Evolutionary conservation across 2,888 invertebrate genomes (phyloP).

Genomic region (Hypomecis atomaria): DNA sequence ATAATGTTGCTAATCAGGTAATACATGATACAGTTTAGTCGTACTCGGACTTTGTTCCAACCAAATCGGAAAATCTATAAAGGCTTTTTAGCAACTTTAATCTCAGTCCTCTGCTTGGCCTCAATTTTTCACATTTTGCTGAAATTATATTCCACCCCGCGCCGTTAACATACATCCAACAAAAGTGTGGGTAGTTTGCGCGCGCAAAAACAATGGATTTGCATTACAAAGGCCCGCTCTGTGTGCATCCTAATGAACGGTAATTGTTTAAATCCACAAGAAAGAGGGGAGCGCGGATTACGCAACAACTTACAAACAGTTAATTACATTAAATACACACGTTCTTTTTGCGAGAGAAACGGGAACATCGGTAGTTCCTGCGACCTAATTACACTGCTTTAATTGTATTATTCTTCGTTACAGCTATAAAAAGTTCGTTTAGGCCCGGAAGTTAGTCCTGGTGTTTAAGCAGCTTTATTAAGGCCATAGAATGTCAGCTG

Average conservation of each 20-base stretch:
- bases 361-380: conserved; percentile 32
- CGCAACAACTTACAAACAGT: conserved; percentile 60
- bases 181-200: conserved; percentile 44
- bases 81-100: too few species aligned
- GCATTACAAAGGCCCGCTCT: conserved; percentile 68
- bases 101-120: too few species aligned
- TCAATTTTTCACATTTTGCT: too few species aligned
- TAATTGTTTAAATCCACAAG: conserved; percentile 77
- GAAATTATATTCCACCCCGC: conserved; percentile 39
- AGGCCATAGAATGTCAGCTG: too few species aligned
- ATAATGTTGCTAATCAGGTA: too few species aligned
- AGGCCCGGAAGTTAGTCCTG: too few species aligned
- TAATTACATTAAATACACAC: conserved; percentile 61
- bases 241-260: conserved; percentile 71
- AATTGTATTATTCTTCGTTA: conserved; percentile 21
- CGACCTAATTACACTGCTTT: conserved; percentile 44
- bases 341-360: conserved; percentile 49
- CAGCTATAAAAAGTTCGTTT: too few species aligned
- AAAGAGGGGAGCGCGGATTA: conserved; percentile 56
- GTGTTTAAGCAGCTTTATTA: too few species aligned
- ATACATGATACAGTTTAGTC: too few species aligned
- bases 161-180: conserved; percentile 43
- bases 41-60: too few species aligned
- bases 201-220: conserved; percentile 70
- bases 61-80: too few species aligned